phyloP scores from a whole-genome alignment of 2,888 invertebrate species.

The Onthophagus sagittarius region DNA sequence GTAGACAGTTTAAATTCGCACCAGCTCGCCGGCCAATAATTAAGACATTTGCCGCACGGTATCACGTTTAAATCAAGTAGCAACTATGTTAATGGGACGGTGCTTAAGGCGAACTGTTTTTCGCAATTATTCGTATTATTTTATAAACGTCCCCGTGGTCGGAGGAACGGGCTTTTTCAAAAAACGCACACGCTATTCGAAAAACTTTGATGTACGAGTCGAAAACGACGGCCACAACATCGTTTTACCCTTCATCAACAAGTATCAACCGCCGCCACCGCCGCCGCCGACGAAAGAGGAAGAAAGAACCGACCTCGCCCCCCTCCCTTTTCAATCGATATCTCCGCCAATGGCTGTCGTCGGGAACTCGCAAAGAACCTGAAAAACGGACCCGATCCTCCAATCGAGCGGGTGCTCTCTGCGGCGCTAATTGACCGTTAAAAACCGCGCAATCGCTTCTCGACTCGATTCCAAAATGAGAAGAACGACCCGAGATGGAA shows the following conservation, averaged over 20 bases:
- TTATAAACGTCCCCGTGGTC: constrained; percentile 33
- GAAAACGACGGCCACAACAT: constrained; percentile 25
- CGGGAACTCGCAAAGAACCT: neutral
- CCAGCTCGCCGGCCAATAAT: constrained; percentile 47
- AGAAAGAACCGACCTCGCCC: neutral
- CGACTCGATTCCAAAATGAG: neutral
- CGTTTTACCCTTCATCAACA: constrained; percentile 5
- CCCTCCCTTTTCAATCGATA: constrained; percentile 1
- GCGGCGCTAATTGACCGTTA: neutral
- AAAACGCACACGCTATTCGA: constrained; percentile 37
- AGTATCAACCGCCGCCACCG: neutral
- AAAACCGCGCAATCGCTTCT: neutral
- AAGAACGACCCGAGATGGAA: neutral
- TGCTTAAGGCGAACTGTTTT: constrained; percentile 41
- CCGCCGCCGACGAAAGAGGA: neutral
- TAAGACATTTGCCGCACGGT: constrained; percentile 50
- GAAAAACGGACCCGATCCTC: neutral
- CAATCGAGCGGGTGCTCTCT: neutral
- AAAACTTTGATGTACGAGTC: constrained; percentile 42
- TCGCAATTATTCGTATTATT: constrained; percentile 45
- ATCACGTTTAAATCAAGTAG: constrained; percentile 49
- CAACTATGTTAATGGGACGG: constrained; percentile 48
- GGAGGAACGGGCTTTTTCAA: constrained; percentile 15
- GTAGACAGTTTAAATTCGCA: constrained; percentile 50
- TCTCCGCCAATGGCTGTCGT: constrained; percentile 10